Base-by-base conservation (phyloP, 2,797 vertebrate species). In the Potorous gilbertii region DNA sequence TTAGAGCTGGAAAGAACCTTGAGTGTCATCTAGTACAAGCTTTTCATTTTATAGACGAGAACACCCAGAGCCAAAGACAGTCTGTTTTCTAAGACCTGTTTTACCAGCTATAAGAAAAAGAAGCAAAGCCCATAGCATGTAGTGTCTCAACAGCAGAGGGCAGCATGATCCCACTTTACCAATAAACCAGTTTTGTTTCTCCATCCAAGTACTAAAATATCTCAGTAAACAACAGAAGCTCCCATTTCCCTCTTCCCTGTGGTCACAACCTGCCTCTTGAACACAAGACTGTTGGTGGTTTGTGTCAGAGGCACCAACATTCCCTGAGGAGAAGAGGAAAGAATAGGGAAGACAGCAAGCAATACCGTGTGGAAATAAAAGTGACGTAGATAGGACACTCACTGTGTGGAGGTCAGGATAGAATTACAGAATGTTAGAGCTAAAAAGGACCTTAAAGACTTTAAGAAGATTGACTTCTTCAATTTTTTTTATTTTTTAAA, bases 91-190 rank as follows among this genome's bases (percentile, higher is more conserved):
- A 62, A 62, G 12, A 29, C 10, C 59, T 62, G 59, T 18, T 66
- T 66, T 66, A 18, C n/a, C 27, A 74, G 18, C 40, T 81, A 3
- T 81, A 40, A 81, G n/a, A 81, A 40, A 74, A 66, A 66, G 34
- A 66, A n/a, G 16, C 52, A 52, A 52, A 52, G 52, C 52, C 16
- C 52, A 29, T 46, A n/a, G 46, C 46, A 90, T 21, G 2, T 0
- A 0, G 28, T 31, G 92, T 94, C 54, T 93, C 56, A 40, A 95
- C 98, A 98, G 96, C 0, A 96, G 97, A 94, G 96, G 97, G 93
- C 97, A 97, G 96, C 81, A 28, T 40, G 92, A 96, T 56, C 94
- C 93, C 0, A 16, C 1, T 0, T 56, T 93, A 92, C 66, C 46
- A 29, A 81, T 24, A 81, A 46, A 54, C 81, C 81, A 50, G 52